These are phyloP conservation scores for Podabrus alpinus DNA, from an alignment of 2,888 invertebrate genomes.

Conservation along the genomic window DNA sequence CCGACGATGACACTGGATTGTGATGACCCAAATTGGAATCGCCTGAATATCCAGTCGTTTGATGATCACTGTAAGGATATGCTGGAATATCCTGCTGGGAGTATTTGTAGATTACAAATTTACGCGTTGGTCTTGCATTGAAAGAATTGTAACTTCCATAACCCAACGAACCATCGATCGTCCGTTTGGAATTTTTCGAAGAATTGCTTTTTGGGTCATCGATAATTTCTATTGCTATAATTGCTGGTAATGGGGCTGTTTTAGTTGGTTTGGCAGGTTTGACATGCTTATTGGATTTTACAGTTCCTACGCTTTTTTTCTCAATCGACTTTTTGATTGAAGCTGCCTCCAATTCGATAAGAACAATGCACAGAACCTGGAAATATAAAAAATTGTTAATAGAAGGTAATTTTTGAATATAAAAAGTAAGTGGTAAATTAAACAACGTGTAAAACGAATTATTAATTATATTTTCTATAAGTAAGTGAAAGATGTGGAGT, in stretches of 20 bases:
- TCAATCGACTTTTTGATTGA: conserved; percentile 22
- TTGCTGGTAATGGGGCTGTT: conserved; percentile 56
- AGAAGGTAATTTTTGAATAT: not conserved
- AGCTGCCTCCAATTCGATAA: conserved; percentile 6
- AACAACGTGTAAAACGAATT: not conserved
- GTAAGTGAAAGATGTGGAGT: not conserved
- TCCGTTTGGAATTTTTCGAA: conserved; percentile 62
- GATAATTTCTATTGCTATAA: conserved; percentile 66
- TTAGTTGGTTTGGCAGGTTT: conserved; percentile 4
- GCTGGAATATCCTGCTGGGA: conserved; percentile 68
- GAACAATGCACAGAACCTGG: conserved; percentile 7
- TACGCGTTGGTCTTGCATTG: conserved; percentile 54
- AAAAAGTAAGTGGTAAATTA: not conserved
- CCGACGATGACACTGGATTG: not conserved
- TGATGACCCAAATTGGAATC: conserved; percentile 32
- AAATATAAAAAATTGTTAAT: not conserved
- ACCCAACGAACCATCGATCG: conserved; percentile 73
- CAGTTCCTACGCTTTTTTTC: not conserved
- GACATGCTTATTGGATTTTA: not conserved
- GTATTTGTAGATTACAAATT: conserved; percentile 71
- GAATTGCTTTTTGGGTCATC: conserved; percentile 60
- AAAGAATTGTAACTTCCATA: conserved; percentile 66
- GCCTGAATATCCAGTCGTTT: not conserved
- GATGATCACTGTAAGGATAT: conserved; percentile 9
- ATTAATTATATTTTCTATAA: not conserved